Percentiles rank a stretch among this genome's conserved stretches.
These are phyloP conservation scores for Sminthurinus aureus DNA, from an alignment of 2,888 invertebrate species.

Conservation along the genomic window DNA sequence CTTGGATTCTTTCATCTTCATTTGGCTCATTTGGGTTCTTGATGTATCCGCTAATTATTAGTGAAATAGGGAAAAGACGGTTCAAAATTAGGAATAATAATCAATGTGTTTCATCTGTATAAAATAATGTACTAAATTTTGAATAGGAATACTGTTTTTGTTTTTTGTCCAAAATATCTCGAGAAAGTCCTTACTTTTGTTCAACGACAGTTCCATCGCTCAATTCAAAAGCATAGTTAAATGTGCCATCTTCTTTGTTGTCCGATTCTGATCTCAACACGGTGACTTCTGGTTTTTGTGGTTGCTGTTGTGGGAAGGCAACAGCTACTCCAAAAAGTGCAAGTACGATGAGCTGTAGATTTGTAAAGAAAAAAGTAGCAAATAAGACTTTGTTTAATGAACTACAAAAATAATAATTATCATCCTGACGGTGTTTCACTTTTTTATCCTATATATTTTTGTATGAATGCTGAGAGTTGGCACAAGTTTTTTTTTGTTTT, in stretches of 20 bases:
- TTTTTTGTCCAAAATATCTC: no score
- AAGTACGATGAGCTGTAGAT: background rate
- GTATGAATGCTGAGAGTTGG: no score
- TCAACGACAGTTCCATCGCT: constrained; percentile 20
- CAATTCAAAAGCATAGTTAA: constrained; percentile 16
- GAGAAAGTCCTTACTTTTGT: background rate
- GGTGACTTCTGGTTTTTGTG: background rate
- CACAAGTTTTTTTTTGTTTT: no score
- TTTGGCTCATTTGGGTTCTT: constrained; percentile 33
- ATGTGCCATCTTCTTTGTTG: constrained; percentile 29
- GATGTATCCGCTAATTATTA: constrained; percentile 13
- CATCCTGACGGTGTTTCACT: no score
- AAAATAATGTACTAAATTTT: no score
- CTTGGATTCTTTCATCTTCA: constrained; percentile 25
- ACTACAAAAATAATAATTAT: no score
- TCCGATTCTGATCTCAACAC: background rate
- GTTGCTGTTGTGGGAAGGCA: constrained; percentile 7
- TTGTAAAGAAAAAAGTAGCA: background rate
- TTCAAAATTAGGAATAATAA: no score
- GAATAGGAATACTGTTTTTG: no score
- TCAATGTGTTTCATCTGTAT: no score
- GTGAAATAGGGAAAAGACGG: no score
- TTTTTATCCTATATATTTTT: no score
- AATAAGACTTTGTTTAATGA: no score
- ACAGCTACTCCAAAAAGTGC: constrained; percentile 7